Evolutionary conservation across 2,797 vertebrate genomes (phyloP).

Genomic region (Typhlichthys eigenmanni): DNA sequence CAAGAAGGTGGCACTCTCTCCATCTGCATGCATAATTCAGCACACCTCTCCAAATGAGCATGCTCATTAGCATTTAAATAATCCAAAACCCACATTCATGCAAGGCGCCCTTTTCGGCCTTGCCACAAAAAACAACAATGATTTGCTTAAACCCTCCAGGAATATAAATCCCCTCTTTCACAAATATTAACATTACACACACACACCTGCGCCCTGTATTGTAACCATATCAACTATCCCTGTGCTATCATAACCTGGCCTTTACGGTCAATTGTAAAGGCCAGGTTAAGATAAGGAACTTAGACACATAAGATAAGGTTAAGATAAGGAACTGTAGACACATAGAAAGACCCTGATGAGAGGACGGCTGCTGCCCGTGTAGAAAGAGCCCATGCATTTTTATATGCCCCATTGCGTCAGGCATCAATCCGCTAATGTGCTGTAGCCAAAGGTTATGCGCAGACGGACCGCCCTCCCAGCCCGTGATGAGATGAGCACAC

Average conservation of each 20-base stretch:
- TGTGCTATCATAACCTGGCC: constrained; percentile 5
- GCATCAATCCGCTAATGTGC: too few relatives aligned
- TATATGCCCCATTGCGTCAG: too few relatives aligned
- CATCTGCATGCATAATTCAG: not conserved
- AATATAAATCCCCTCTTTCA: not conserved
- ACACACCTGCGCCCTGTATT: not conserved
- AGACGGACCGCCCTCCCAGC: too few relatives aligned
- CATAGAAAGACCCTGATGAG: too few relatives aligned
- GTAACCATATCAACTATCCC: constrained; percentile 28
- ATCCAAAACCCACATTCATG: not conserved
- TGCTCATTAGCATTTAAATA: not conserved
- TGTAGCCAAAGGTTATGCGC: too few relatives aligned
- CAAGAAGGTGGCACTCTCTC: constrained; percentile 79
- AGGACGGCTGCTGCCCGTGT: too few relatives aligned
- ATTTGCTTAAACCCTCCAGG: constrained; percentile 3
- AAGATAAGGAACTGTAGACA: too few relatives aligned
- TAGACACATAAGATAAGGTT: too few relatives aligned
- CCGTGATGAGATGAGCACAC: too few relatives aligned
- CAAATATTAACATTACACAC: not conserved
- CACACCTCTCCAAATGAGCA: not conserved
- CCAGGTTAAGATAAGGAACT: too few relatives aligned
- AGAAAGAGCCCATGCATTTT: too few relatives aligned
- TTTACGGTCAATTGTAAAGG: not conserved
- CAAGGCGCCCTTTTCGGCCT: not conserved
- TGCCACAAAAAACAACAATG: not conserved